Evolutionary conservation across 2,797 vertebrate species (phyloP).

Genomic region (Chelmon rostratus): DNA sequence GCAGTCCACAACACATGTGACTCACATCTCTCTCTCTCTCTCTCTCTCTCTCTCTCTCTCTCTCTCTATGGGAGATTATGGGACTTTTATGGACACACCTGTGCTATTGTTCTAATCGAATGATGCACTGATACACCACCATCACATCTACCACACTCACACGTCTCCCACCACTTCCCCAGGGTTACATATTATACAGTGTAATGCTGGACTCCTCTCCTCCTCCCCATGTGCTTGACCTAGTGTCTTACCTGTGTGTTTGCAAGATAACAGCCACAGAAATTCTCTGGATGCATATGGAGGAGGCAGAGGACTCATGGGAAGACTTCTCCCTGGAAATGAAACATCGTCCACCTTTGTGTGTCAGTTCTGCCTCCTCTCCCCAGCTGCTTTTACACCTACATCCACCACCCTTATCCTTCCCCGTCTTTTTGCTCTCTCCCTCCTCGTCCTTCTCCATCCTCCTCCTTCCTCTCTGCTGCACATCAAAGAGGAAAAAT

Average conservation of each 20-base stretch:
- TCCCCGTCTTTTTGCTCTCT: constrained; percentile 56
- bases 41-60: no score
- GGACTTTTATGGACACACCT: background rate
- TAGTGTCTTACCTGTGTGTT: constrained; percentile 69
- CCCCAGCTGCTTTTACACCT: constrained; percentile 77
- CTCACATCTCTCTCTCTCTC: no score
- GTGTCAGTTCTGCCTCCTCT: constrained; percentile 73
- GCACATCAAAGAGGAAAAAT: constrained; percentile 59
- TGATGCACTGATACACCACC: constrained; percentile 5
- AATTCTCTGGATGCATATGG: constrained; percentile 45
- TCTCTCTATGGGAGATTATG: background rate
- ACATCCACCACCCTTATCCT: constrained; percentile 70
- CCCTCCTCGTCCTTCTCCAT: constrained; percentile 43
- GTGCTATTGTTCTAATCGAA: background rate
- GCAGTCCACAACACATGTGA: no score
- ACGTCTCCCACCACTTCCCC: constrained; percentile 33
- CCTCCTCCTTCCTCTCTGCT: constrained; percentile 44
- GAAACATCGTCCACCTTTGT: constrained; percentile 73
- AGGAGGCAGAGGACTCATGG: constrained; percentile 60
- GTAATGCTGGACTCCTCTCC: constrained; percentile 49
- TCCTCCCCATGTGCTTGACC: constrained; percentile 71
- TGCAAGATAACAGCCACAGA: constrained; percentile 49
- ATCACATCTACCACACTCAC: background rate
- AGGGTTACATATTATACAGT: constrained; percentile 49
- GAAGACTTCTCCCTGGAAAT: constrained; percentile 69